Conservation (phyloP, 2,888 invertebrate genomes). For the Tridacna gigas region DNA sequence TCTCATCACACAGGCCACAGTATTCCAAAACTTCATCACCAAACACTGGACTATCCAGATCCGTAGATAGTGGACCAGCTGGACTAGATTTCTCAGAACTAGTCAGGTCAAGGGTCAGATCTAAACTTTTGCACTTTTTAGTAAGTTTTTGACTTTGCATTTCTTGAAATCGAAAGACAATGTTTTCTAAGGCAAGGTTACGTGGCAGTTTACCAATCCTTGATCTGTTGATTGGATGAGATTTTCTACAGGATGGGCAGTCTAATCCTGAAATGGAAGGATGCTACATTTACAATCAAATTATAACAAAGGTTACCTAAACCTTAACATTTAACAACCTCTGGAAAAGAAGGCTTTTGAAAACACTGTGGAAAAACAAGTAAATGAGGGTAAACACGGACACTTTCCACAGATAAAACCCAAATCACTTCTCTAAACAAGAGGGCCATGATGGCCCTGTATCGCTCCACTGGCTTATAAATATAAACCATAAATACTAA, state of each 20-base stretch:
- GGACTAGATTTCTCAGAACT: constrained; percentile 28
- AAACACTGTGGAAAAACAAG: no score
- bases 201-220: constrained; percentile 76
- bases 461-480: no score
- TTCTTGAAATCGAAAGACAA: constrained; percentile 82
- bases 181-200: constrained; percentile 82
- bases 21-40: constrained; percentile 53
- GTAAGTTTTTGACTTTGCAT: constrained; percentile 77
- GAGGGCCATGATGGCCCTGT: no score
- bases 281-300: no score
- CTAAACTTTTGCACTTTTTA: constrained; percentile 67
- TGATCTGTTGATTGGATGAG: constrained; percentile 69
- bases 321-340: no score
- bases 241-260: constrained; percentile 81
- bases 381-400: no score
- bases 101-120: constrained; percentile 60
- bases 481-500: no score
- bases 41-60: constrained; percentile 45
- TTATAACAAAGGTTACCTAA: no score
- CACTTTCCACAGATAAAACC: no score
- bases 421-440: no score
- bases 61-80: constrained; percentile 26
- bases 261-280: constrained; percentile 70
- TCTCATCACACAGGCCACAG: constrained; percentile 80
- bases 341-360: no score